These are phyloP conservation scores for Acanthosepion lycidas DNA, from an alignment of 2,888 invertebrate genomes.

Conservation along the genomic window DNA sequence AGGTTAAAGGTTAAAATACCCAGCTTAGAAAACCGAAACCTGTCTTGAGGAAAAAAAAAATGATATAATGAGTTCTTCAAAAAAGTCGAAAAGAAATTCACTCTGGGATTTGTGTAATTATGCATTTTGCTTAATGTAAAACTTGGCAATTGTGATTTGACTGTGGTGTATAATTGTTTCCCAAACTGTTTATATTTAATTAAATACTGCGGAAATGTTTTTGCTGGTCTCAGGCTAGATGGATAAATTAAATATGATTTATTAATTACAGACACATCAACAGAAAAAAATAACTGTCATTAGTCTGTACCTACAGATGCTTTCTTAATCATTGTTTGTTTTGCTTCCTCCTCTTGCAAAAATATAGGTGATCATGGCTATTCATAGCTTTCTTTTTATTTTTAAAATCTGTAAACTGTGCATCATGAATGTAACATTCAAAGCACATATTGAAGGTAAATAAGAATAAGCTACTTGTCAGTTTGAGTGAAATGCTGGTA, in stretches of 20 bases:
- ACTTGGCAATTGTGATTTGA: background rate
- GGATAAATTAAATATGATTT: background rate
- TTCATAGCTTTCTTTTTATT: no score
- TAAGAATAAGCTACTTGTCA: no score
- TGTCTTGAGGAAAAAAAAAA: background rate
- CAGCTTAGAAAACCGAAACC: background rate
- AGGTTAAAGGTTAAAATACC: background rate
- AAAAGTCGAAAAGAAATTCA: background rate
- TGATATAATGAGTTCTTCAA: background rate
- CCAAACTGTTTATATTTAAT: background rate
- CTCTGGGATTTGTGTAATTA: background rate
- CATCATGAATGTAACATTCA: no score
- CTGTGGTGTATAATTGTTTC: background rate
- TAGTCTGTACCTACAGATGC: no score
- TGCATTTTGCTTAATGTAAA: background rate
- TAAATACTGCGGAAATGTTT: background rate
- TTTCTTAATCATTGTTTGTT: no score
- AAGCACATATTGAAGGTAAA: no score
- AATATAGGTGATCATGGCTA: no score
- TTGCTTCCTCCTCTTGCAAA: no score
- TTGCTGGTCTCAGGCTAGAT: background rate
- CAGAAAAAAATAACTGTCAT: no score
- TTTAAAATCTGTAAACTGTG: no score
- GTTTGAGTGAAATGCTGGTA: no score
- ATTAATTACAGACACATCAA: background rate